Evolutionary conservation across 2,888 invertebrate species (phyloP), one percentile per base, ranked within the genome.

Genomic region (Ceriagrion tenellum): DNA sequence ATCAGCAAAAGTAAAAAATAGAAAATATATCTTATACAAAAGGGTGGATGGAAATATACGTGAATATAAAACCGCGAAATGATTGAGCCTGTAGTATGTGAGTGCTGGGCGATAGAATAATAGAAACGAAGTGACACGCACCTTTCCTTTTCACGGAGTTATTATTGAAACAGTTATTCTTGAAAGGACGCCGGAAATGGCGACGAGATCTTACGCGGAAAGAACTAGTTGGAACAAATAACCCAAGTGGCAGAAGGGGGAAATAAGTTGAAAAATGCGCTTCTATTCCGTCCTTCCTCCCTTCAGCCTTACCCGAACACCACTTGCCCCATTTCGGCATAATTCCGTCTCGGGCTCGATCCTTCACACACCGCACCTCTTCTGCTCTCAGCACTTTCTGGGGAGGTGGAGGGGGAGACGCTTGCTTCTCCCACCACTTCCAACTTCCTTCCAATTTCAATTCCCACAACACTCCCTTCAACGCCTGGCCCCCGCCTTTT

Each of bases 311-410:
- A n/a, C 81, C 81, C 16, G 30, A 81, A 81, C 81, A 35, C 81
- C 81, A 81, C 35, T 81, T 35, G 81, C 35, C 81, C 81, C 81
- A 81, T 26, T 81, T 81, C 81, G 35, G 81, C 35, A 81, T 81
- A 35, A 81, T 81, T 30, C 35, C 81, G 47, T 47, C 26, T 30
- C 30, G 35, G 0, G 69, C 69, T 23, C 69, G 69, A 69, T 69
- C 26, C 12, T 26, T 69, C 69, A 69, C 69, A 23, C 59, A 20
- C 59, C 59, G 13, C 59, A 59, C 59, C 59, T 4, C 47, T 12
- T 59, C 59, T 20, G 59, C 59, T 59, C 20, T 59, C 59, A 59
- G 13, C 59, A 20, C 59, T 59, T 16, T 16, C 59, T 8, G n/a
- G 56, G 12, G 56, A 12, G 56, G 16, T 12, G 56, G 16, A 59